phyloP scores from a whole-genome alignment of 2,888 invertebrate genomes.

The Nephrotoma appendiculata region DNA sequence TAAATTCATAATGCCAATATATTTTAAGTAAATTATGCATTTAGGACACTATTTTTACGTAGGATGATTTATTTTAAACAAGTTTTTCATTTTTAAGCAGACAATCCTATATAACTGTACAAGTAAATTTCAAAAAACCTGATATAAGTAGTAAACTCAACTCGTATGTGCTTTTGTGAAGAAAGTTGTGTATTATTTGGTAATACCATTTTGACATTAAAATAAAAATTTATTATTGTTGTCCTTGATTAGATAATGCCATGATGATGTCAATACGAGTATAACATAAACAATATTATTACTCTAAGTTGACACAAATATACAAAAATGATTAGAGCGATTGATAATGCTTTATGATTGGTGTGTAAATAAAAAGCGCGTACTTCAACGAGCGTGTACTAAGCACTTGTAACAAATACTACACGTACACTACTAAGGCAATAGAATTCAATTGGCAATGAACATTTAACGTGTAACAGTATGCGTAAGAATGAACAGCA shows the following conservation, averaged over 20 bases:
- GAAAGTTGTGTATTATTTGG: neutral
- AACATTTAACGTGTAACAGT: neutral
- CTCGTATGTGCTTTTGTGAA: neutral
- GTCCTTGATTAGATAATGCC: neutral
- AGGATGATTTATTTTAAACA: neutral
- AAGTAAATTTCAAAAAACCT: neutral
- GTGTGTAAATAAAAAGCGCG: neutral
- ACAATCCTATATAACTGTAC: neutral
- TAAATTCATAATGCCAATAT: neutral
- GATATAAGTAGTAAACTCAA: neutral
- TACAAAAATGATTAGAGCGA: neutral
- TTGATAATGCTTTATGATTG: neutral
- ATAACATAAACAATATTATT: neutral
- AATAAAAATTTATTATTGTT: neutral
- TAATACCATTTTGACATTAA: neutral
- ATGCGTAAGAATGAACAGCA: too few species aligned
- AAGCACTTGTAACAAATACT: neutral
- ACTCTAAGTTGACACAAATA: neutral
- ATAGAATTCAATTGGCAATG: neutral
- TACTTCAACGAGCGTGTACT: neutral
- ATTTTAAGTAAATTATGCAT: neutral
- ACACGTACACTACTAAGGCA: neutral
- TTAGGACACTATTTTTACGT: neutral
- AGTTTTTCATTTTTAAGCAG: neutral
- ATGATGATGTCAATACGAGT: neutral